Evolutionary conservation across 2,113 vertebrate species (phyloP).

Genomic region (human): GRCh38 chr20:206001-206500

Average conservation of each 20-base stretch:
- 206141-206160: no score
- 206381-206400: neutral
- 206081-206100: no score
- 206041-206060: neutral
- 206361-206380: neutral
- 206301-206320: neutral
- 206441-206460: neutral
- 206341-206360: neutral
- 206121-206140: no score
- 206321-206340: neutral
- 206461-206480: neutral
- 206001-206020: neutral
- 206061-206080: no score
- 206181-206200: neutral
- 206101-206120: no score
- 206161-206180: no score
- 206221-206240: neutral
- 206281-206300: neutral
- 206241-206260: neutral
- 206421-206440: neutral
- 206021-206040: neutral
- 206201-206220: neutral
- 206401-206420: neutral
- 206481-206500: neutral
- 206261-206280: neutral